A percentile compares a stretch with the other conserved stretches of the same genome.
Conservation (phyloP, 2,797 vertebrate genomes). For the Danio tinwini region DNA sequence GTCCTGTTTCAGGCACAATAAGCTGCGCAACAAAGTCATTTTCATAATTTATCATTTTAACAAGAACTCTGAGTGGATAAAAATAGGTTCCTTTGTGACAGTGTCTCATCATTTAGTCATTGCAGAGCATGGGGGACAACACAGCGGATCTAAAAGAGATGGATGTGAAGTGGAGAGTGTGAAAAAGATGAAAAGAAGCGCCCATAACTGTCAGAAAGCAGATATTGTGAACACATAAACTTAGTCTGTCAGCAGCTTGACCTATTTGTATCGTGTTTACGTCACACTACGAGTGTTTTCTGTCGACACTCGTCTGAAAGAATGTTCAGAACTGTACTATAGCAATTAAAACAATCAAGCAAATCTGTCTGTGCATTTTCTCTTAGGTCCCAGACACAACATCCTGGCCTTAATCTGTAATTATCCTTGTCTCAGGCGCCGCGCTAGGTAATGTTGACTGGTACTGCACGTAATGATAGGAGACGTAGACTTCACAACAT, state of each 20-base stretch:
- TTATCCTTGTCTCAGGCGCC: slow-evolving; percentile 71
- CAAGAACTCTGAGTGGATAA: slow-evolving; percentile 20
- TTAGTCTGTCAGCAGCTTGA: slow-evolving; percentile 9
- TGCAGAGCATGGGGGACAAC: not conserved
- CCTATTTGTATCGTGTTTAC: slow-evolving; percentile 20
- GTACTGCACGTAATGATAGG: not conserved
- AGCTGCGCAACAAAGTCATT: slow-evolving; percentile 5
- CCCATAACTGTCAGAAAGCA: slow-evolving; percentile 1
- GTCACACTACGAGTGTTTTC: not conserved
- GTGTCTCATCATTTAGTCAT: slow-evolving; percentile 24
- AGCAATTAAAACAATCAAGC: not conserved
- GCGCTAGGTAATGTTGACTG: slow-evolving; percentile 68
- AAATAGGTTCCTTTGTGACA: slow-evolving; percentile 10
- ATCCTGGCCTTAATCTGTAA: slow-evolving; percentile 76
- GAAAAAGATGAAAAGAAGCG: not conserved
- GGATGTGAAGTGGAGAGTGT: not conserved
- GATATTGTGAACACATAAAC: slow-evolving; percentile 28
- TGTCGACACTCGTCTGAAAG: not conserved
- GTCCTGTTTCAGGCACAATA: not conserved
- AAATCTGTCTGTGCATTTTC: not conserved
- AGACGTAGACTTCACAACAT: too few relatives aligned
- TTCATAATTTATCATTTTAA: slow-evolving; percentile 30
- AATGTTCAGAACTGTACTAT: not conserved
- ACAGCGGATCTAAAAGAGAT: not conserved
- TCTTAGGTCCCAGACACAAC: not conserved